Percentiles rank a stretch among this genome's conserved stretches.
Evolutionary conservation across 2,888 invertebrate genomes (phyloP).

Genomic region (Netelia inedita): DNA sequence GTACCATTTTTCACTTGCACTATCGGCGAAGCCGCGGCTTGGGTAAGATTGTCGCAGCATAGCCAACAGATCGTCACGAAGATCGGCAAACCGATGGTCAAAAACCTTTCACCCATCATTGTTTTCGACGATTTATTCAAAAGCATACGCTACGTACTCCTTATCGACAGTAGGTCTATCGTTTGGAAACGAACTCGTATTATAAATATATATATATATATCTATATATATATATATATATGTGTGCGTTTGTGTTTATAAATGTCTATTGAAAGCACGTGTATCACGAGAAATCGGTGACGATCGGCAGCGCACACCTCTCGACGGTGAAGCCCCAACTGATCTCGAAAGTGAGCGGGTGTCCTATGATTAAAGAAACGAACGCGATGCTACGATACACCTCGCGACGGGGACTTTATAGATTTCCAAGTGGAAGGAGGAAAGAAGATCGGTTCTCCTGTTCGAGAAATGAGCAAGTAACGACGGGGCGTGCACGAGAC

Average conservation of each 20-base stretch:
- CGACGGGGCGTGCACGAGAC: slow-evolving; percentile 4
- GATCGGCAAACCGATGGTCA: slow-evolving; percentile 43
- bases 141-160: background rate
- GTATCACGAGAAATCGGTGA: slow-evolving; percentile 19
- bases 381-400: slow-evolving; percentile 49
- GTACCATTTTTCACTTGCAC: slow-evolving; percentile 86
- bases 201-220: background rate
- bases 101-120: background rate
- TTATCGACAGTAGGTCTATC: background rate
- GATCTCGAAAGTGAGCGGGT: slow-evolving; percentile 63
- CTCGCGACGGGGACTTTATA: slow-evolving; percentile 58
- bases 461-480: slow-evolving; percentile 28
- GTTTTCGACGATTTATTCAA: background rate
- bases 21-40: slow-evolving; percentile 72
- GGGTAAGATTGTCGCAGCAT: slow-evolving; percentile 28
- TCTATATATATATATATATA: background rate
- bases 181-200: background rate
- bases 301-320: slow-evolving; percentile 56
- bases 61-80: slow-evolving; percentile 50
- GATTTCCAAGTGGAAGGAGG: slow-evolving; percentile 64
- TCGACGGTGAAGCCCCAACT: slow-evolving; percentile 70
- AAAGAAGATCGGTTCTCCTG: slow-evolving; percentile 55
- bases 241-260: background rate
- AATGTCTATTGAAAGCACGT: background rate
- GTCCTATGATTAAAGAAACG: slow-evolving; percentile 56